A percentile compares a stretch with the other conserved stretches of the same genome.
Evolutionary conservation across 1,140 invertebrate species (phyloP).

Genomic region (Caenorhabditis latens): DNA sequence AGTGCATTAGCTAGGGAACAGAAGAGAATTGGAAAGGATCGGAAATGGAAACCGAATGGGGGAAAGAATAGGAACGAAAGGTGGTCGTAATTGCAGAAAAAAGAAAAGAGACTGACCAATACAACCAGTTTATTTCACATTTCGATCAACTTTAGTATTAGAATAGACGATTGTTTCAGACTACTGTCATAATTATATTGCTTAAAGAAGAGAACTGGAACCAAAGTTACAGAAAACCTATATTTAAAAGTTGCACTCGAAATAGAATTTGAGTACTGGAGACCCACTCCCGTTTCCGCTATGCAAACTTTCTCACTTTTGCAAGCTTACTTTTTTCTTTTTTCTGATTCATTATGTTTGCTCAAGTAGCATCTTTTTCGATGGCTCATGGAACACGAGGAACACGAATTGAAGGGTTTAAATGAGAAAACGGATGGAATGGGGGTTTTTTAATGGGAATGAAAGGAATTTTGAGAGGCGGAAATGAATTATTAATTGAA

Average conservation of each 20-base stretch:
- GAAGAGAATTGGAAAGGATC: not conserved
- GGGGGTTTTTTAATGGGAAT: not conserved
- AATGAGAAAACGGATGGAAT: too few species aligned
- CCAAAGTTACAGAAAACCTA: too few species aligned
- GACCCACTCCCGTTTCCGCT: not conserved
- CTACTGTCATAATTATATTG: too few species aligned
- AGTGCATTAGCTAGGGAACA: not conserved
- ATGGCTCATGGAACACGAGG: conserved; percentile 19
- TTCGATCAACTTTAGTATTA: not conserved
- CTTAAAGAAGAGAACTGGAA: too few species aligned
- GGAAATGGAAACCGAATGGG: not conserved
- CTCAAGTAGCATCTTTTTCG: conserved; percentile 33
- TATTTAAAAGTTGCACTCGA: too few species aligned
- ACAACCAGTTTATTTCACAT: conserved; percentile 16
- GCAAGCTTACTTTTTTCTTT: not conserved
- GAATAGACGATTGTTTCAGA: not conserved
- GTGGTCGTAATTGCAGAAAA: conserved; percentile 39
- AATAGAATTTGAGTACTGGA: not conserved
- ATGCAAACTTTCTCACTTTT: conserved; percentile 40
- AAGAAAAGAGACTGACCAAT: not conserved
- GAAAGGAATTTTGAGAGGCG: not conserved
- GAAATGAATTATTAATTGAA: too few species aligned
- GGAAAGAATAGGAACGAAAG: not conserved
- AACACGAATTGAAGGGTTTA: not conserved
- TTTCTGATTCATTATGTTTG: conserved; percentile 46